A percentile compares a stretch with the other conserved stretches of the same genome.
These are phyloP conservation scores for Ladona fulva DNA, from an alignment of 1,140 invertebrate genomes.

Conservation along the genomic window DNA sequence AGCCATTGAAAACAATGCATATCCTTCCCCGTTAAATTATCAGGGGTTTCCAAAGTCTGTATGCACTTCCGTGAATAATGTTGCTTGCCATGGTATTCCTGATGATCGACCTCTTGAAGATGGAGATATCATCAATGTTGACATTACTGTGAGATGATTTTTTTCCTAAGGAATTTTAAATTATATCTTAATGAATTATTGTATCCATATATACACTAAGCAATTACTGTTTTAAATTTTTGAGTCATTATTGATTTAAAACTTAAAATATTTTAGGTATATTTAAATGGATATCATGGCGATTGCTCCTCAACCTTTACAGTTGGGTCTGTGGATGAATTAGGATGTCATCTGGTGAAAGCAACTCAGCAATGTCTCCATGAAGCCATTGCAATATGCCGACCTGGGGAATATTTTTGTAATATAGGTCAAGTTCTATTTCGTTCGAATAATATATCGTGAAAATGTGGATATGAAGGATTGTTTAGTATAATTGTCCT, in stretches of 20 bases:
- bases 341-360: constrained; percentile 56
- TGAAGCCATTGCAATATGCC: constrained; percentile 66
- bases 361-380: constrained; percentile 61
- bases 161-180: neutral
- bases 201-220: neutral
- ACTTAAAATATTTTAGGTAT: constrained; percentile 51
- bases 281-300: constrained; percentile 77
- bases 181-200: neutral
- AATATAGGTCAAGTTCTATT: constrained; percentile 54
- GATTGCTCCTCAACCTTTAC: constrained; percentile 84
- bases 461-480: neutral
- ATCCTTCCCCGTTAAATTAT: constrained; percentile 86
- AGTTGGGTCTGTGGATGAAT: constrained; percentile 70
- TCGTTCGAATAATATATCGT: neutral
- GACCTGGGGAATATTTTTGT: constrained; percentile 60
- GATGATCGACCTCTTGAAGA: constrained; percentile 66
- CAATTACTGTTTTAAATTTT: neutral
- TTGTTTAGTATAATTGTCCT: constrained; percentile 13
- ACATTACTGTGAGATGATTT: constrained; percentile 67
- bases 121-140: constrained; percentile 88
- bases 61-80: constrained; percentile 92
- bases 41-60: constrained; percentile 83
- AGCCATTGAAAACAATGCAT: constrained; percentile 60
- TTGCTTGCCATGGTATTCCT: constrained; percentile 91
- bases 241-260: neutral